A percentile compares a stretch with the other conserved stretches of the same genome.
Evolutionary conservation across 2,888 invertebrate species (phyloP).

Genomic region (Noctua janthe): DNA sequence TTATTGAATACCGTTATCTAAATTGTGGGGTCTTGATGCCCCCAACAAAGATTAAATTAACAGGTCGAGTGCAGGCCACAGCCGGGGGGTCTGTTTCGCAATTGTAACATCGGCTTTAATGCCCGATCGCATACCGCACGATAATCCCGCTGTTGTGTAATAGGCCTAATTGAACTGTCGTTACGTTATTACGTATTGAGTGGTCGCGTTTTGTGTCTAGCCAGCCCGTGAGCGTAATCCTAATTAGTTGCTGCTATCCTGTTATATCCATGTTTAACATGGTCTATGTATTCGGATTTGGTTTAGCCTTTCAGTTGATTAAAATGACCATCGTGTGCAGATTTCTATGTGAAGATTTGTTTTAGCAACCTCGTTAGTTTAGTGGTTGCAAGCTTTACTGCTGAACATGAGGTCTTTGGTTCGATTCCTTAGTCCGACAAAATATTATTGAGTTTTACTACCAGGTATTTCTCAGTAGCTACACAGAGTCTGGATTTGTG

Average conservation of each 20-base stretch:
- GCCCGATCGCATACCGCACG: conserved; percentile 78
- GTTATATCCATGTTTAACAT: conserved; percentile 35
- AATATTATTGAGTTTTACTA: not conserved
- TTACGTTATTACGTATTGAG: conserved; percentile 75
- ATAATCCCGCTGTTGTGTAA: conserved; percentile 84
- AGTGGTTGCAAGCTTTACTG: not conserved
- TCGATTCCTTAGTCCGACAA: not conserved
- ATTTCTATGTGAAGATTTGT: not conserved
- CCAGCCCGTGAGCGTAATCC: conserved; percentile 51
- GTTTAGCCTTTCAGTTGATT: conserved; percentile 21
- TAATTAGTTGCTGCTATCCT: conserved; percentile 48
- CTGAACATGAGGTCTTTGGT: not conserved
- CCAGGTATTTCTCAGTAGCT: not conserved
- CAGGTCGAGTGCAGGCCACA: conserved; percentile 80
- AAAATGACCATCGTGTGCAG: conserved; percentile 7
- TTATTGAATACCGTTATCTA: conserved; percentile 88
- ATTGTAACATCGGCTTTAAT: conserved; percentile 79
- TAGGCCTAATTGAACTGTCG: conserved; percentile 84
- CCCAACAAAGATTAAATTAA: conserved; percentile 87
- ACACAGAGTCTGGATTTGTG: not conserved
- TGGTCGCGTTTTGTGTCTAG: conserved; percentile 57
- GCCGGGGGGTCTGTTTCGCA: conserved; percentile 77
- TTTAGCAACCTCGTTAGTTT: not conserved
- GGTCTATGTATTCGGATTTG: conserved; percentile 21
- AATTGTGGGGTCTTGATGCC: conserved; percentile 85